phyloP scores from a whole-genome alignment of 2,113 vertebrate species.

The Tetraodon nigroviridis region DNA sequence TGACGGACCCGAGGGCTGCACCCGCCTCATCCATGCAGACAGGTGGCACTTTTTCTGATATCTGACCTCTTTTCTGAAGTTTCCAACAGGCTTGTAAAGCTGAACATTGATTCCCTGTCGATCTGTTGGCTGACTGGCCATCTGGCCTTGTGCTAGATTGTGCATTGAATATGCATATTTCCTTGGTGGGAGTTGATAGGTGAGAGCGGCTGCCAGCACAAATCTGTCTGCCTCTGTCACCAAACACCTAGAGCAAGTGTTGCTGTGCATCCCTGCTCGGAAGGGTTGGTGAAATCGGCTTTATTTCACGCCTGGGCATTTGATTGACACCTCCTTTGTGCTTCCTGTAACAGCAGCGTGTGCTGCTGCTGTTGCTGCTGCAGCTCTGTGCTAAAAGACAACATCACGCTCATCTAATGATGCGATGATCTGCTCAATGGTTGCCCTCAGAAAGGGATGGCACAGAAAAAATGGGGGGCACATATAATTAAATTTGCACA shows the following conservation, averaged over 20 bases:
- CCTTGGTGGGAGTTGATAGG: not conserved
- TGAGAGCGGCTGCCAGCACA: not conserved
- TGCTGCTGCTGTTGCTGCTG: not conserved
- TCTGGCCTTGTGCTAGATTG: not conserved
- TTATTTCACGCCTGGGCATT: conserved; percentile 40
- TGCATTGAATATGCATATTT: not conserved
- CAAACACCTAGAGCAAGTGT: not conserved
- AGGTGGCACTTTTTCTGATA: no score
- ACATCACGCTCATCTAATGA: conserved; percentile 1
- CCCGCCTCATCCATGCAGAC: no score
- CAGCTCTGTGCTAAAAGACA: no score
- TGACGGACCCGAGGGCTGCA: no score
- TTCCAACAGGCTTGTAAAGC: no score
- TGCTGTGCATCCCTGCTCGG: no score
- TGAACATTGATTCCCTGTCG: no score
- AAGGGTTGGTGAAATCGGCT: conserved; percentile 23
- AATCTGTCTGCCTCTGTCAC: not conserved
- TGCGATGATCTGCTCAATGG: conserved; percentile 9
- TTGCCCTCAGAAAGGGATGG: conserved; percentile 9
- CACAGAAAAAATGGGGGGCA: conserved; percentile 14
- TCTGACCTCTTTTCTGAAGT: no score
- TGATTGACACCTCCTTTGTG: conserved; percentile 17
- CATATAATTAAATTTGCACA: conserved; percentile 21
- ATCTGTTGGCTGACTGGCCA: no score
- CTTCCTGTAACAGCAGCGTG: conserved; percentile 16